phyloP scores from a whole-genome alignment of 2,888 invertebrate species.

The Pristionchus mayeri region DNA sequence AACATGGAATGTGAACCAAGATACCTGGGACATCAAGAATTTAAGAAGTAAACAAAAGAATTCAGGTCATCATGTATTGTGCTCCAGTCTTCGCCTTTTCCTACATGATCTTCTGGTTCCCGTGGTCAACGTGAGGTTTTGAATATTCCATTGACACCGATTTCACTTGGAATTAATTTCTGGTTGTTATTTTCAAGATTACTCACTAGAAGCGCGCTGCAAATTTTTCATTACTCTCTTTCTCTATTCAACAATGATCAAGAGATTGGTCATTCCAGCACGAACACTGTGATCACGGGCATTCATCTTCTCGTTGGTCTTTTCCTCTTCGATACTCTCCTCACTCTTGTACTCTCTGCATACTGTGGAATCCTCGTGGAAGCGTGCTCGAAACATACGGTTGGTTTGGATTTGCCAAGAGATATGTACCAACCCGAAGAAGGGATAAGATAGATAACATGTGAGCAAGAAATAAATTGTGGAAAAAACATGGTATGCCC shows the following conservation, averaged over 20 bases:
- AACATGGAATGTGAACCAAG: background rate
- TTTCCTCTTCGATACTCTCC: constrained; percentile 77
- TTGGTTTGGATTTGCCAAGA: no score
- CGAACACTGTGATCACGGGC: constrained; percentile 71
- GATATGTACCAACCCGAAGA: no score
- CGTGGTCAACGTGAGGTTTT: constrained; percentile 75
- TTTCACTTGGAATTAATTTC: no score
- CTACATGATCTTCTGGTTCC: constrained; percentile 77
- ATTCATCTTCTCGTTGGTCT: constrained; percentile 77
- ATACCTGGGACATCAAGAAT: no score
- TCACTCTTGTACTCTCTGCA: constrained; percentile 77
- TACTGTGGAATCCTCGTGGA: constrained; percentile 77
- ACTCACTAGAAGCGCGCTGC: no score
- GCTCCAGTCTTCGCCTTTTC: constrained; percentile 77
- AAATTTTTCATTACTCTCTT: no score
- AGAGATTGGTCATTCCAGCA: constrained; percentile 54
- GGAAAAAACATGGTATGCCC: background rate
- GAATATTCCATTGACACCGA: no score
- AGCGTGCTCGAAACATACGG: constrained; percentile 68
- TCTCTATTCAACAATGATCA: no score
- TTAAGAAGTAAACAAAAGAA: background rate
- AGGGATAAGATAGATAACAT: no score
- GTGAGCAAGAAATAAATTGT: no score
- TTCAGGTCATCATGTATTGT: constrained; percentile 76
- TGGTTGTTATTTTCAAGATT: no score